Base-by-base conservation (phyloP, 2,888 invertebrate genomes). In the Phlogophora meticulosa region DNA sequence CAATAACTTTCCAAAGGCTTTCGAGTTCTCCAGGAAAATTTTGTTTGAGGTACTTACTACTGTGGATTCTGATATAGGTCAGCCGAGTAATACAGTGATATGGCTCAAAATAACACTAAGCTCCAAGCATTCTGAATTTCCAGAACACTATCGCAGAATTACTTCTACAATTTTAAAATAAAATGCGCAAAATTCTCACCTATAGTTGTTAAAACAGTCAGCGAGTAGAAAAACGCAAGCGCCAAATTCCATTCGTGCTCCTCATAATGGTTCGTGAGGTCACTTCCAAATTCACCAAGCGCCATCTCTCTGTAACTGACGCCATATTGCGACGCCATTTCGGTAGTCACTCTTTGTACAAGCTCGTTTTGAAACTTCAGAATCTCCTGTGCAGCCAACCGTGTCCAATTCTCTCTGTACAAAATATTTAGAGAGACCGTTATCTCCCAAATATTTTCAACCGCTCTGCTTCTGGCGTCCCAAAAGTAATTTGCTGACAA, bases 131-230 rank as follows among this genome's bases (percentile, higher is more conserved):
- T 43, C 1, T 40, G 38, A 9, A 10, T 2, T 11, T 24, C n/a
- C 46, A 13, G 1, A 22, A 34, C 22, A 22, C n/a, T 32, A 38
- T 49, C 11, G 13, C 22, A 32, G 34, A 72, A 62, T 48, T 34
- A 72, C 51, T 64, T 59, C 15, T 64, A 77, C n/a, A 77, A 77
- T 69, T 63, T 72, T 42, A 57, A 76, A 67, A 62, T 7, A 42
- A 49, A 61, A 40, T 52, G 7, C 5, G 5, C 34, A 60, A 68
- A 63, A 62, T 60, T 95, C 97, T 97, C 92, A 98, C 98, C 98
- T 90, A 98, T 98, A 72, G 98, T 99, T 56, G 99, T 99, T 85
- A 99, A 96, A 78, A 99, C 98, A 42, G 99, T 99, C 82, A 99
- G 96, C 24, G 99, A 99, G 94, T 99, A 99, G 85, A 99, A 97